A percentile compares a stretch with the other conserved stretches of the same genome.
These are phyloP conservation scores for Noctua comes DNA, from an alignment of 2,888 invertebrate genomes.

Conservation along the genomic window DNA sequence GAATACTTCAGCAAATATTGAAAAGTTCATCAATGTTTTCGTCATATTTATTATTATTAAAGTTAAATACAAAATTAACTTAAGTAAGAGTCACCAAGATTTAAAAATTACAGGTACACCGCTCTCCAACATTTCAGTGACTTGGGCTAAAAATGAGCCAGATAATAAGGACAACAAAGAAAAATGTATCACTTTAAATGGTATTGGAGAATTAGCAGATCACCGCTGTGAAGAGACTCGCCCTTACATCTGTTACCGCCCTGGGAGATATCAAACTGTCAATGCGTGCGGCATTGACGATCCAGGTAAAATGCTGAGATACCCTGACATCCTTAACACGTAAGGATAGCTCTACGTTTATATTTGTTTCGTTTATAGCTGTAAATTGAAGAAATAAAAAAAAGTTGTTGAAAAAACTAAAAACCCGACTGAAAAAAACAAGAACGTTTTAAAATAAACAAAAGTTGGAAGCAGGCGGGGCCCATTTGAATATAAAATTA, in stretches of 20 bases:
- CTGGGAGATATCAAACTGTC: not conserved
- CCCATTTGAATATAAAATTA: too few relatives aligned
- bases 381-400: too few relatives aligned
- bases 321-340: not conserved
- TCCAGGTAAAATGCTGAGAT: slow-evolving; percentile 7
- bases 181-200: slow-evolving; percentile 58
- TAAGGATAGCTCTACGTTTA: not conserved
- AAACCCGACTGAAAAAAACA: too few relatives aligned
- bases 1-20: too few relatives aligned
- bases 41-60: not conserved
- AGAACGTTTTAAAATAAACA: too few relatives aligned
- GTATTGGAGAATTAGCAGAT: slow-evolving; percentile 49
- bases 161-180: slow-evolving; percentile 57
- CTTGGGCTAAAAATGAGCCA: slow-evolving; percentile 60
- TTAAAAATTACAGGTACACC: slow-evolving; percentile 54
- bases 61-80: not conserved
- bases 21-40: not conserved
- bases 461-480: too few relatives aligned
- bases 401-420: too few relatives aligned
- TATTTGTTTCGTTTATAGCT: not conserved
- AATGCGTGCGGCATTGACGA: slow-evolving; percentile 61
- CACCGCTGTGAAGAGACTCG: slow-evolving; percentile 35
- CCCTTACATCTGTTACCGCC: slow-evolving; percentile 61
- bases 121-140: slow-evolving; percentile 36
- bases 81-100: not conserved